Percentiles rank a stretch among this genome's conserved stretches.
phyloP scores from a whole-genome alignment of 92 coral and sea anemone genomes.

The Phenganax subtilis region DNA sequence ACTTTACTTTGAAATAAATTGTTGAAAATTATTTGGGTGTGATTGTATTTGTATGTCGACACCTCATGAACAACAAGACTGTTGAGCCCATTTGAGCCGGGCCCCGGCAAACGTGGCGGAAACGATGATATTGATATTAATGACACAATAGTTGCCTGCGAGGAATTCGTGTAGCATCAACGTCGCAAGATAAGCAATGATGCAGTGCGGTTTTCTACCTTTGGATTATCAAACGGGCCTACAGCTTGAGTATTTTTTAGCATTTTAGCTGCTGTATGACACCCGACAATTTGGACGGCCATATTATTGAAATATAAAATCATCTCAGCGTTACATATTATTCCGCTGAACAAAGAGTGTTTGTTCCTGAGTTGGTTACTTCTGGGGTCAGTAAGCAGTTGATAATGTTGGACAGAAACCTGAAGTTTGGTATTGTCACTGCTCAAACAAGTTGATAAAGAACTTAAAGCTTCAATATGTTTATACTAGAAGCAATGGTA shows the following conservation, averaged over 20 bases:
- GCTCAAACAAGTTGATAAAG: background rate
- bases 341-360: background rate
- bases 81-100: too few relatives aligned
- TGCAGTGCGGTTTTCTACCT: too few relatives aligned
- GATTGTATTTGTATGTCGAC: background rate
- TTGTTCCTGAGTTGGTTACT: background rate
- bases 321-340: too few relatives aligned
- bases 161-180: background rate
- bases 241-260: too few relatives aligned
- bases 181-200: too few relatives aligned
- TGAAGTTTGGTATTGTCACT: background rate
- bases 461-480: too few relatives aligned
- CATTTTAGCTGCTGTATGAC: too few relatives aligned
- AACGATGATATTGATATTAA: background rate
- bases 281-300: too few relatives aligned
- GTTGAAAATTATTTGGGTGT: slow-evolving; percentile 3
- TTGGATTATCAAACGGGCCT: too few relatives aligned
- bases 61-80: background rate
- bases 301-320: too few relatives aligned
- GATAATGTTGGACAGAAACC: background rate
- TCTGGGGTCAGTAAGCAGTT: background rate
- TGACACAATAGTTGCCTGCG: background rate
- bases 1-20: slow-evolving; percentile 20
- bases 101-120: background rate
- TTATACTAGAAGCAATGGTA: too few relatives aligned